phyloP scores from a whole-genome alignment of 2,888 invertebrate species.

The Pilophorus perplexus region DNA sequence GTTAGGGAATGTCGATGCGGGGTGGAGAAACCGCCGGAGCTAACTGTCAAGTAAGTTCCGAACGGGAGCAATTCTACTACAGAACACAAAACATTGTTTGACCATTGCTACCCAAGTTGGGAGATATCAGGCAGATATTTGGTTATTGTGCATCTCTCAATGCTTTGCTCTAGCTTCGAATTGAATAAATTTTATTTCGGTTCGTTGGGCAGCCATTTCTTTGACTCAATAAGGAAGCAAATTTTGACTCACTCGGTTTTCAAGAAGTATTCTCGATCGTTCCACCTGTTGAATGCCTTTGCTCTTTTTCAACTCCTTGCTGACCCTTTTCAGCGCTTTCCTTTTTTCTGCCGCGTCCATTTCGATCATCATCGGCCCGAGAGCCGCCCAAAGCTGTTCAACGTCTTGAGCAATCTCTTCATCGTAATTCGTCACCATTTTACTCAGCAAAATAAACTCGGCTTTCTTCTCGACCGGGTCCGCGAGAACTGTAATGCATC shows the following conservation, averaged over 20 bases:
- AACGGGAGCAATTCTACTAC: too few species aligned
- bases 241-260: slow-evolving; percentile 8
- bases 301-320: background rate
- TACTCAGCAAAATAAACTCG: slow-evolving; percentile 1
- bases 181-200: too few species aligned
- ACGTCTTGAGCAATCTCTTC: background rate
- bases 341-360: background rate
- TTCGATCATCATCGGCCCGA: slow-evolving; percentile 3
- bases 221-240: too few species aligned
- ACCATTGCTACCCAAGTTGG: too few species aligned
- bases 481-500: background rate
- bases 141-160: too few species aligned
- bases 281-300: background rate
- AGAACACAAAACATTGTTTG: too few species aligned
- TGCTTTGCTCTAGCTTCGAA: too few species aligned
- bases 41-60: too few species aligned
- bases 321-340: background rate
- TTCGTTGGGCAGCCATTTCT: too few species aligned
- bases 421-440: background rate
- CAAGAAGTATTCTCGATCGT: background rate
- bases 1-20: too few species aligned
- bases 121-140: too few species aligned
- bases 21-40: too few species aligned
- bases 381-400: slow-evolving; percentile 3
- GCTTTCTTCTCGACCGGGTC: background rate